Percentiles rank a stretch among this genome's conserved stretches.
These are phyloP conservation scores for Pogona vitticeps DNA, from an alignment of 2,113 vertebrate species.

Conservation along the genomic window DNA sequence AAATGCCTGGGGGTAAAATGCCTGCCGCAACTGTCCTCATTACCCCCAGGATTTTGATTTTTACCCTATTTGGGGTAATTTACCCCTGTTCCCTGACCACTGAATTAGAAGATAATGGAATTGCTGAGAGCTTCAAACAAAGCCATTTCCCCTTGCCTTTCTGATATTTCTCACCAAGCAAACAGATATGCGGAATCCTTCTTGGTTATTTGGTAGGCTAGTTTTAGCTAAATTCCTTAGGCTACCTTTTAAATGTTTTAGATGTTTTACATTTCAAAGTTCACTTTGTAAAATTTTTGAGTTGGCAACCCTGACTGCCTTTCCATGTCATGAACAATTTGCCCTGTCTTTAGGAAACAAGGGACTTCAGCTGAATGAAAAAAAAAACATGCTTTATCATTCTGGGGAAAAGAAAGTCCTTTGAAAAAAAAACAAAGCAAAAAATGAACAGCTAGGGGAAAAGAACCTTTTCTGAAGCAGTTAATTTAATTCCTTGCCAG, in stretches of 20 bases:
- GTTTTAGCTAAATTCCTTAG: background rate
- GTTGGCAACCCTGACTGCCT: background rate
- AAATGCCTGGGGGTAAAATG: too few species aligned
- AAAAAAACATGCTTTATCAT: slow-evolving; percentile 22
- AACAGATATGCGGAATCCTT: background rate
- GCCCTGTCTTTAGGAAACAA: slow-evolving; percentile 28
- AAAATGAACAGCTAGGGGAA: background rate
- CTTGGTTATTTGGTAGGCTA: background rate
- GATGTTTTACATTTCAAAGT: background rate
- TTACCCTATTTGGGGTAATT: too few species aligned
- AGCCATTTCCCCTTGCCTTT: background rate
- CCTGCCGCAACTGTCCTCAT: too few species aligned
- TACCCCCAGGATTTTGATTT: too few species aligned
- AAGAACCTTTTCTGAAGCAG: background rate
- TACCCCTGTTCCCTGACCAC: too few species aligned
- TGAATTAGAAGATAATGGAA: background rate
- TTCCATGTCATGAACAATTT: background rate
- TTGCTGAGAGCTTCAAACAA: background rate
- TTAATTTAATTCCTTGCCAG: background rate
- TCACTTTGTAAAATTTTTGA: background rate
- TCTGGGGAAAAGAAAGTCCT: slow-evolving; percentile 9
- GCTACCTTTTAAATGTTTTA: background rate
- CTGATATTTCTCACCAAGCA: background rate
- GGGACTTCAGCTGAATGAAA: slow-evolving; percentile 40
- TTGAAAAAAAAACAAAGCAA: slow-evolving; percentile 1